A percentile compares a stretch with the other conserved stretches of the same genome.
phyloP scores from a whole-genome alignment of 2,797 vertebrate genomes.

The Glyptemys insculpta region DNA sequence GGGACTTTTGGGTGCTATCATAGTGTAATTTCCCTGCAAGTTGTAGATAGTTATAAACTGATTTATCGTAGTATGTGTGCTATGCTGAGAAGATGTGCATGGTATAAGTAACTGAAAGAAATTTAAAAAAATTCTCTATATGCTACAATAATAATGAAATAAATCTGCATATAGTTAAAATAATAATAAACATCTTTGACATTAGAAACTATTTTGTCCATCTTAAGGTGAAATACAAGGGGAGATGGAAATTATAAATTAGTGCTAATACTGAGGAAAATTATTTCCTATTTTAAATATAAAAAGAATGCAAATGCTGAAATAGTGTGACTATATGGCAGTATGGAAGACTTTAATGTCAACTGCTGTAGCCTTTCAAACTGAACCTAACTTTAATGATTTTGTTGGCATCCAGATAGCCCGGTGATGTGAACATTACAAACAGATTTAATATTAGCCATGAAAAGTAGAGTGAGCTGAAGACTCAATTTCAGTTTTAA shows the following conservation, averaged over 20 bases:
- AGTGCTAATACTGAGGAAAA: background rate
- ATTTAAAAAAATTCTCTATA: background rate
- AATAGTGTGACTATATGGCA: background rate
- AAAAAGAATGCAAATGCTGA: background rate
- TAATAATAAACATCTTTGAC: background rate
- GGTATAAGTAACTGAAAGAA: background rate
- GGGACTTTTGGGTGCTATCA: background rate
- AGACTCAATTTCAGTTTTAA: background rate
- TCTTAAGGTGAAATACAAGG: background rate
- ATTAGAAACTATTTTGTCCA: background rate
- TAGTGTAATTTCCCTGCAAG: background rate
- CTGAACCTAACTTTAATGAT: background rate
- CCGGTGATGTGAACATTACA: background rate
- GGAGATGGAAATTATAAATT: background rate
- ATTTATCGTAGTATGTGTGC: background rate
- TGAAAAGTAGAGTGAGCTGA: background rate
- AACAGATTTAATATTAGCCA: background rate
- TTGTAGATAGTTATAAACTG: background rate
- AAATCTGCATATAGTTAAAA: rapidly evolving
- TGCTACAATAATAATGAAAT: background rate
- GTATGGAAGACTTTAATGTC: background rate
- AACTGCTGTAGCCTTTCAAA: background rate
- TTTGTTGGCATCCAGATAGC: background rate
- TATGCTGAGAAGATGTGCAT: background rate
- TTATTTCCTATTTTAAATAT: background rate